Conservation (phyloP, 2,797 vertebrate species). For the Choloepus didactylus region DNA sequence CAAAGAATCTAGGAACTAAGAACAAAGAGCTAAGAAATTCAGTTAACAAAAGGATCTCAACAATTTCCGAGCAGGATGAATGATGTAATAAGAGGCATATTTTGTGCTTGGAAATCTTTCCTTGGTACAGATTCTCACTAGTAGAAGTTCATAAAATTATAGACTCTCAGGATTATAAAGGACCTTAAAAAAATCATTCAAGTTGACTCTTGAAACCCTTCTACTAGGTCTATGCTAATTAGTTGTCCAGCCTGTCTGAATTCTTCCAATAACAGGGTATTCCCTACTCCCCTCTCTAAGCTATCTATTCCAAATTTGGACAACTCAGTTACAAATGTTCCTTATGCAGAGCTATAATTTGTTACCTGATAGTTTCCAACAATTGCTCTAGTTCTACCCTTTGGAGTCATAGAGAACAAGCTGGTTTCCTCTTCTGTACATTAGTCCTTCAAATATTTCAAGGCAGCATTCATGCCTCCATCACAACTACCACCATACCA, state of each 20-base stretch:
- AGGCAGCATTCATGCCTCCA: background rate
- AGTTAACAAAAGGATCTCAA: constrained; percentile 17
- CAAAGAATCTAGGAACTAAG: constrained; percentile 22
- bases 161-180: constrained; percentile 45
- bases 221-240: background rate
- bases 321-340: constrained; percentile 12
- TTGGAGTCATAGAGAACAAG: constrained; percentile 22
- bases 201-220: background rate
- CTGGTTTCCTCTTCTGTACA: background rate
- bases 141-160: constrained; percentile 37
- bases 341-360: constrained; percentile 17
- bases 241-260: background rate
- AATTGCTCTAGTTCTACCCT: background rate
- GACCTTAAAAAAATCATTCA: constrained; percentile 34
- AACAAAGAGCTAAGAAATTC: constrained; percentile 51
- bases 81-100: constrained; percentile 23
- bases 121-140: constrained; percentile 26
- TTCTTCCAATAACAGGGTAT: constrained; percentile 8
- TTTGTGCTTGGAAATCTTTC: background rate
- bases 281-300: background rate
- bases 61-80: background rate
- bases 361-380: constrained; percentile 10
- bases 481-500: background rate
- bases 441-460: constrained; percentile 3
- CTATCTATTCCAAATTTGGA: background rate